These are phyloP conservation scores for Brienomyrus brachyistius DNA, from an alignment of 2,113 vertebrate genomes.

Conservation along the genomic window DNA sequence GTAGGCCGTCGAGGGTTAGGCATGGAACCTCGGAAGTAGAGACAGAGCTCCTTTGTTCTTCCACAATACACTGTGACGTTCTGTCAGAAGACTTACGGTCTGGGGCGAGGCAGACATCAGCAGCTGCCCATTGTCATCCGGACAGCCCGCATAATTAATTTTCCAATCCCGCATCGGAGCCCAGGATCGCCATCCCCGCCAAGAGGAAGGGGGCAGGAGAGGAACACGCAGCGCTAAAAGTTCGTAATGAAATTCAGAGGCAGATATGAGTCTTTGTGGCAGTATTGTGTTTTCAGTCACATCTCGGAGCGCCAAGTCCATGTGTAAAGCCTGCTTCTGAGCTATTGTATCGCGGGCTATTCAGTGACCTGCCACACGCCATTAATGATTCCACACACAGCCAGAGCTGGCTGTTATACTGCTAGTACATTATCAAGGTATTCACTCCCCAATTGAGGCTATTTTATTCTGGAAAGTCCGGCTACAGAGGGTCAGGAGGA, in stretches of 20 bases:
- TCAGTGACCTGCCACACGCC: not conserved
- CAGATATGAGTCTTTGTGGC: not conserved
- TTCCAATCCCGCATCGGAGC: not conserved
- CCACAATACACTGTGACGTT: not conserved
- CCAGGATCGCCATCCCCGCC: not conserved
- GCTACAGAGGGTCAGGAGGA: not conserved
- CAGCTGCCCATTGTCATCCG: not conserved
- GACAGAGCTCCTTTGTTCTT: not conserved
- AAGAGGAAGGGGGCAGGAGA: not conserved
- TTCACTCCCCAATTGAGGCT: not conserved
- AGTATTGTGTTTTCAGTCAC: not conserved
- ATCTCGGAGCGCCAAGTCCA: not conserved
- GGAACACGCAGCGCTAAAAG: not conserved
- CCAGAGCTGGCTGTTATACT: not conserved
- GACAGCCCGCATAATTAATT: slow-evolving; percentile 11
- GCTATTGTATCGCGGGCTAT: not conserved
- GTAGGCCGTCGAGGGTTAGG: not conserved
- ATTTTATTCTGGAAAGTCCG: not conserved
- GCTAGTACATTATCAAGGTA: not conserved
- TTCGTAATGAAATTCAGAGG: slow-evolving; percentile 10
- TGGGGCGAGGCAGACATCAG: not conserved
- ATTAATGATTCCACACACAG: not conserved
- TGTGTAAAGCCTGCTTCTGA: not conserved
- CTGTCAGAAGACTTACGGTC: not conserved
- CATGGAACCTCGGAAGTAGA: not conserved